phyloP scores from a whole-genome alignment of 2,113 vertebrate genomes.

The Propithecus coquereli region DNA sequence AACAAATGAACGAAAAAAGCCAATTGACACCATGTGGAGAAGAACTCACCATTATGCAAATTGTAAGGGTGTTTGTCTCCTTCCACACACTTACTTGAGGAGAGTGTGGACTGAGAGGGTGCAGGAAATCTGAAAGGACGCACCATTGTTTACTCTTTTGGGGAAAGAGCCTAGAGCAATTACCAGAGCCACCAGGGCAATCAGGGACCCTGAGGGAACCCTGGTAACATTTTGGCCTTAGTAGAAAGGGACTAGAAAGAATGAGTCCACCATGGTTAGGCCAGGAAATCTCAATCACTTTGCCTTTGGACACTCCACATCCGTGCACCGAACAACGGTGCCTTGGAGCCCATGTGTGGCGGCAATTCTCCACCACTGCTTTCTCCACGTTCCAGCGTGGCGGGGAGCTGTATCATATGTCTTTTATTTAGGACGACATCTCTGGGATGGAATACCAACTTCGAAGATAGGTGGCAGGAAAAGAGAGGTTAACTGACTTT shows the following conservation, averaged over 20 bases:
- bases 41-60: not conserved
- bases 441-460: not conserved
- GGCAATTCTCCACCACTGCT: not conserved
- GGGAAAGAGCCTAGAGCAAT: conserved; percentile 7
- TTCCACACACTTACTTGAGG: not conserved
- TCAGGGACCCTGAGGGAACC: conserved; percentile 33
- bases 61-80: conserved; percentile 2
- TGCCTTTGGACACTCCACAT: not conserved
- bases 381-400: not conserved
- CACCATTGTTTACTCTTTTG: conserved; percentile 50
- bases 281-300: not conserved
- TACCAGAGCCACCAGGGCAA: conserved; percentile 12
- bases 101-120: conserved; percentile 29
- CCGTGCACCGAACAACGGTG: not conserved
- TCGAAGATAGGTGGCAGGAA: not conserved
- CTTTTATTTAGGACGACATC: not conserved
- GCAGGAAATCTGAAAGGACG: conserved; percentile 37
- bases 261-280: not conserved
- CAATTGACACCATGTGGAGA: not conserved
- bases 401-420: not conserved
- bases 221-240: conserved; percentile 22
- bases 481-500: not conserved
- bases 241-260: conserved; percentile 46
- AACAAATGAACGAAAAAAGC: not conserved
- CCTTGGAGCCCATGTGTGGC: not conserved